Conservation (phyloP, 2,113 vertebrate species). For the Strigops habroptila region DNA sequence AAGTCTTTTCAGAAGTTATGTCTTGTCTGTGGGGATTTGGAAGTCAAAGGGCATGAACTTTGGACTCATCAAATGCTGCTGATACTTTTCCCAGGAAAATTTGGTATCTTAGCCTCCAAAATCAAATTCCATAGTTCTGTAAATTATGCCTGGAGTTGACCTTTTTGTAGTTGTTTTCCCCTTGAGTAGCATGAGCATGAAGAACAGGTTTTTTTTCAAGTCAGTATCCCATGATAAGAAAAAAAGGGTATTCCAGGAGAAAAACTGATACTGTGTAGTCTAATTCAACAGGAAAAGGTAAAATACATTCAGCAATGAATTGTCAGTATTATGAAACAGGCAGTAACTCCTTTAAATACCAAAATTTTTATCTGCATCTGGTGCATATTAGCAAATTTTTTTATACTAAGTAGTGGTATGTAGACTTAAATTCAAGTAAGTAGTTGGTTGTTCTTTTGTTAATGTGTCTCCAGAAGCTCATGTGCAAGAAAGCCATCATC, state of each 20-base stretch:
- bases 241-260: not conserved
- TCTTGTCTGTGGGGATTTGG: not conserved
- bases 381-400: not conserved
- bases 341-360: not conserved
- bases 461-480: not conserved
- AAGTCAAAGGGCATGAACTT: not conserved
- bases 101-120: not conserved
- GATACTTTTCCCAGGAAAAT: not conserved
- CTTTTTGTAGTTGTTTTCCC: not conserved
- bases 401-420: not conserved
- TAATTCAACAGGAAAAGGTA: not conserved
- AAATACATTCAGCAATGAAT: not conserved
- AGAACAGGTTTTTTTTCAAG: not conserved
- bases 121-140: not conserved
- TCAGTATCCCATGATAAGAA: not conserved
- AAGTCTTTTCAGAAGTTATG: not conserved
- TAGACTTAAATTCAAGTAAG: not conserved
- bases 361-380: not conserved
- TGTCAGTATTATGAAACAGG: not conserved
- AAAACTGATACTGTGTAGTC: not conserved
- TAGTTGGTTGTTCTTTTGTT: not conserved
- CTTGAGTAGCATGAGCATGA: not conserved
- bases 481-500: not conserved
- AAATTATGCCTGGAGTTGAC: not conserved
- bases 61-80: not conserved